Conservation (phyloP, 92 coral and sea anemone species). For the Epizoanthus scotinus region DNA sequence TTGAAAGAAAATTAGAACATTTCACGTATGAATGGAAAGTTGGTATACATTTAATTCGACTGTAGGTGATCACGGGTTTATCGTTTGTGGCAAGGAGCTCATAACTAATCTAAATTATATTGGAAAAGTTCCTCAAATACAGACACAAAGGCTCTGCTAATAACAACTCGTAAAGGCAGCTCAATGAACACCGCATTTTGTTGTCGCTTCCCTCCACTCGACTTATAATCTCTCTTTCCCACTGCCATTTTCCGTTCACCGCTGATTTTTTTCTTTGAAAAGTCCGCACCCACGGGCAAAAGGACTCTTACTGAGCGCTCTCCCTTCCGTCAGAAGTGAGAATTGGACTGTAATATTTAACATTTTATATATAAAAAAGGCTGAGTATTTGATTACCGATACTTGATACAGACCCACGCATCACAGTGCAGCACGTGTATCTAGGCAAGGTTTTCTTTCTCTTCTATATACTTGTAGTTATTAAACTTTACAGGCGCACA, state of each 20-base stretch:
- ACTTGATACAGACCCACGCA: constrained; percentile 9
- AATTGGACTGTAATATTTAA: background rate
- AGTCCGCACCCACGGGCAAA: constrained; percentile 39
- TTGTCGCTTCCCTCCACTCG: constrained; percentile 28
- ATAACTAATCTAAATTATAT: constrained; percentile 42
- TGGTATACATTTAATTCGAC: constrained; percentile 25
- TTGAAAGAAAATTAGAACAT: constrained; percentile 9
- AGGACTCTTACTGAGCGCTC: background rate
- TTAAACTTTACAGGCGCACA: constrained; percentile 28
- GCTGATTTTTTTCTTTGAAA: constrained; percentile 37
- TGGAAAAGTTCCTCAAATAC: constrained; percentile 34
- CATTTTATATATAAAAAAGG: constrained; percentile 9
- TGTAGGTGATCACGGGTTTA: constrained; percentile 4
- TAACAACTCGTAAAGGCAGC: constrained; percentile 36
- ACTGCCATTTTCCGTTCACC: constrained; percentile 15
- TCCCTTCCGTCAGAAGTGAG: background rate
- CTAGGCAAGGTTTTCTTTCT: background rate
- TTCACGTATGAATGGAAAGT: background rate
- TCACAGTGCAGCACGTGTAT: constrained; percentile 24
- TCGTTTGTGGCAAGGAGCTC: constrained; percentile 11
- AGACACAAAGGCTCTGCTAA: constrained; percentile 35
- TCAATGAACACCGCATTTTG: constrained; percentile 11
- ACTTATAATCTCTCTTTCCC: constrained; percentile 18
- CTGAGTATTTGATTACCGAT: background rate
- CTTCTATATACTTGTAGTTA: constrained; percentile 21